A percentile compares a stretch with the other conserved stretches of the same genome.
phyloP scores from a whole-genome alignment of 2,797 vertebrate genomes.

The Chelmon rostratus region DNA sequence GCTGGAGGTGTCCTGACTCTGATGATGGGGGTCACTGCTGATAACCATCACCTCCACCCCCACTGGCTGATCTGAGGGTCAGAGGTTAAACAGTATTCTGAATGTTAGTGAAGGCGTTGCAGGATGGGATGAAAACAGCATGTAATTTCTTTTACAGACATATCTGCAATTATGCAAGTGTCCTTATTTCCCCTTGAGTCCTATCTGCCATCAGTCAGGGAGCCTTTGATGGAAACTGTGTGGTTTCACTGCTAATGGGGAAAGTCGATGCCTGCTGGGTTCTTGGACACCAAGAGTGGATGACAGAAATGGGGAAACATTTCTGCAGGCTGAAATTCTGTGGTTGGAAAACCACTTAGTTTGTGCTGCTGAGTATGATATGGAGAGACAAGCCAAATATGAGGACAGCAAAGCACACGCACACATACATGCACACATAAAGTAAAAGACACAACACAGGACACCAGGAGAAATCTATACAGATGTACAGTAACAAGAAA shows the following conservation, averaged over 20 bases:
- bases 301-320: slow-evolving; percentile 79
- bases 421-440: slow-evolving; percentile 57
- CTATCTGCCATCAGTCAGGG: slow-evolving; percentile 60
- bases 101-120: slow-evolving; percentile 60
- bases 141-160: slow-evolving; percentile 40
- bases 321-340: slow-evolving; percentile 78
- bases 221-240: slow-evolving; percentile 76
- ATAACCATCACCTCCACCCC: slow-evolving; percentile 90
- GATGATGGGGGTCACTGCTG: slow-evolving; percentile 91
- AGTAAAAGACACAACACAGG: slow-evolving; percentile 52
- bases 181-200: slow-evolving; percentile 58
- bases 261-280: slow-evolving; percentile 89
- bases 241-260: slow-evolving; percentile 81
- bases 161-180: slow-evolving; percentile 48
- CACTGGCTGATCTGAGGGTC: slow-evolving; percentile 89
- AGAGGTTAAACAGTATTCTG: slow-evolving; percentile 62
- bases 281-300: slow-evolving; percentile 75
- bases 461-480: slow-evolving; percentile 42
- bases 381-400: slow-evolving; percentile 73
- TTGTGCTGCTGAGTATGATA: slow-evolving; percentile 77
- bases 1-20: slow-evolving; percentile 91
- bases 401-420: slow-evolving; percentile 54
- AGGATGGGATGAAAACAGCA: slow-evolving; percentile 21
- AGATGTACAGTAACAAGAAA: slow-evolving; percentile 41
- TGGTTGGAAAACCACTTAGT: slow-evolving; percentile 84